Evolutionary conservation across 2,797 vertebrate species (phyloP), one percentile per base, ranked within the genome.

Genomic region (Micropoecilia bifurca): DNA sequence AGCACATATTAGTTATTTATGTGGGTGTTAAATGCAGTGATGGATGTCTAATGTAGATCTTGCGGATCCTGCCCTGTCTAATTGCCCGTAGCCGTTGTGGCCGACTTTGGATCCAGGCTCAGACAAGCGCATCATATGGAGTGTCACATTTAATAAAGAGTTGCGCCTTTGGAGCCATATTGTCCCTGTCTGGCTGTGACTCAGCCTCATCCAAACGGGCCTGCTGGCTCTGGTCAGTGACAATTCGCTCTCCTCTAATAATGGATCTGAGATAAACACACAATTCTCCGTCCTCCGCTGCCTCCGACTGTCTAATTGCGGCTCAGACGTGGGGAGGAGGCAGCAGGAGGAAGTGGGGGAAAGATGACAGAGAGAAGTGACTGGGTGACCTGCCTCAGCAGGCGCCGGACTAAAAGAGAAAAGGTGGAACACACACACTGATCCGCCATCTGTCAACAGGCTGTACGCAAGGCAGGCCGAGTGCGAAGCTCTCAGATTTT

Each of bases 351-450:
- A 83, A 74, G 77, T 77, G 77, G 71, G 69, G 76, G 66, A 83
- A 69, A 77, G 76, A 80, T 73, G 88, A 87, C 77, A 81, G 78
- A 85, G 84, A 84, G 79, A 85, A 87, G 88, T 76, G 84, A 87
- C 79, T 77, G 87, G 80, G 81, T 73, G 83, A 93, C 90, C 91
- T 92, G 50, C 80, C 90, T 81, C 91, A 78, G 87, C 84, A 57
- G n/a, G 93, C 71, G 73, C 81, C 78, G 28, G 83, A 85, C 92
- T 88, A 87, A 92, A 92, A 91, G 91, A 89, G 91, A 92, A 90
- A 90, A 90, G 91, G 92, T 92, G 90, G 92, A 92, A 92, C 90
- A 93, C 92, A 87, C 94, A 94, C 88, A 92, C 93, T 93, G 92
- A 77, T 86, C 81, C n/a, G 74, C 94, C 93, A 94, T 94, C 94